These are phyloP conservation scores for Pampus argenteus DNA, from an alignment of 2,797 vertebrate genomes.

Conservation along the genomic window DNA sequence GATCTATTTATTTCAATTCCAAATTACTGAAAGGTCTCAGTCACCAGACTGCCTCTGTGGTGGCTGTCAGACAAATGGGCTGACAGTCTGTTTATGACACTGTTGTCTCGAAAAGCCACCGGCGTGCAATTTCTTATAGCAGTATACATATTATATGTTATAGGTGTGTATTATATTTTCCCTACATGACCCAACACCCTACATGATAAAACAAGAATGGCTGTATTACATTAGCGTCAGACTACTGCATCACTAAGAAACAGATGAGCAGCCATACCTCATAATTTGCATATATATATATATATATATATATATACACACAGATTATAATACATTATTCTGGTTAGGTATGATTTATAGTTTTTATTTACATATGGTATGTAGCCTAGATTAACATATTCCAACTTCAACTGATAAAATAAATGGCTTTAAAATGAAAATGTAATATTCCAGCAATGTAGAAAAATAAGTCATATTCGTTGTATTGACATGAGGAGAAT, in stretches of 20 bases:
- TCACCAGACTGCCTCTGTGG: background rate
- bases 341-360: conserved; percentile 66
- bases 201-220: conserved; percentile 49
- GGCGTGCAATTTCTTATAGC: conserved; percentile 10
- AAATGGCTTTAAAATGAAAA: conserved; percentile 66
- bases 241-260: conserved; percentile 56
- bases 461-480: conserved; percentile 71
- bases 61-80: conserved; percentile 19
- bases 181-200: conserved; percentile 28
- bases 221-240: conserved; percentile 57
- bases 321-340: conserved; percentile 75
- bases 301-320: too few relatives aligned
- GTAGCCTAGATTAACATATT: conserved; percentile 47
- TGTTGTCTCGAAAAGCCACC: conserved; percentile 6
- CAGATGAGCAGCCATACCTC: conserved; percentile 41
- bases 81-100: conserved; percentile 35
- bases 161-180: conserved; percentile 35
- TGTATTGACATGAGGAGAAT: conserved; percentile 58
- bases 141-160: conserved; percentile 38
- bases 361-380: conserved; percentile 74
- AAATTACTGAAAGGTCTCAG: background rate
- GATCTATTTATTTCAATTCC: conserved; percentile 14
- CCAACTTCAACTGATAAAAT: conserved; percentile 49
- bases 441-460: conserved; percentile 60
- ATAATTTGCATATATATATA: conserved; percentile 57